Evolutionary conservation across 2,113 vertebrate species (phyloP), one percentile per base, ranked within the genome.

Genomic region (Melierax canorus): DNA sequence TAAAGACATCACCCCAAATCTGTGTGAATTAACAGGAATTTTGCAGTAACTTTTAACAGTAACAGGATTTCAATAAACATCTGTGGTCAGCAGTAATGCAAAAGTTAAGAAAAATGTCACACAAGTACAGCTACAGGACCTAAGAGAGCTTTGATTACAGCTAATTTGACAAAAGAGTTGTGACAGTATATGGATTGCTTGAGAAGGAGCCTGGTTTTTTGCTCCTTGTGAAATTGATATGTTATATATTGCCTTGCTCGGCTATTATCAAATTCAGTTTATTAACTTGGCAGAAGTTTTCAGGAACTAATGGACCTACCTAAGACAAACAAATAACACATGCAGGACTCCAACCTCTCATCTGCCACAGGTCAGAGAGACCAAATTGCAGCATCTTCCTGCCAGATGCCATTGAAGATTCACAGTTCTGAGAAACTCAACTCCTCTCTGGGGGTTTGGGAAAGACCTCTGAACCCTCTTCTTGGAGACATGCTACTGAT

Each of bases 381-480:
- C 3, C 16, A 80, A 91, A 86, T 30, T 62, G 38, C 48, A 91
- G 30, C 3, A 1, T 56, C 5, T 73, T 13, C 36, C 21, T 89
- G 34, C 5, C 18, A 55, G 66, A 50, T 59, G 24, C 9, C 39
- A 11, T 13, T 74, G 76, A 50, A 43, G n/a, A 39, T 55, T 63
- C 23, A 53, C 19, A 29, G 32, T 39, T 78, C 24, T 58, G 38
- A 90, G 41, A 68, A 82, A 68, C 53, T 30, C 12, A 82, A 7
- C 6, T 69, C 27, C 43, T 64, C 3, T 0, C 6, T 45, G 30
- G 7, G 10, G 2, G 2, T 23, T 18, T 82, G 24, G 17, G 34
- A 63, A 73, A 78, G 60, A 62, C 3, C 11, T 69, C 18, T 41
- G 10, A 21, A 46, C 2, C 2, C 16, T 34, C 7, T 68, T 63